phyloP scores from a whole-genome alignment of 2,888 invertebrate genomes.

The Lepidocyrtoides sp. region DNA sequence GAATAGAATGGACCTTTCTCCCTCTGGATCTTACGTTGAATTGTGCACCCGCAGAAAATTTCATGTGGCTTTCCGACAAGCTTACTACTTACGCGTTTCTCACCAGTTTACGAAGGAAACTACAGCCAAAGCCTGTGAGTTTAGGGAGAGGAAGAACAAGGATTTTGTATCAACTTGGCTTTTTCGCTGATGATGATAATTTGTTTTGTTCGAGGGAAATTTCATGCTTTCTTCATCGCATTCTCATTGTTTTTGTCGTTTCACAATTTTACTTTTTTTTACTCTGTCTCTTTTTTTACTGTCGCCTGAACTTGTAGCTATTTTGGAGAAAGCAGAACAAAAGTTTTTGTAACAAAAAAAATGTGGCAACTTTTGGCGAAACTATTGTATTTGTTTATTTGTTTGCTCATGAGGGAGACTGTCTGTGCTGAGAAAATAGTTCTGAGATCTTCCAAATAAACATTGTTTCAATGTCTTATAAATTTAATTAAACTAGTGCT shows the following conservation, averaged over 20 bases:
- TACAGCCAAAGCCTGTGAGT: not conserved
- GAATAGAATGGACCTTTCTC: constrained; percentile 9
- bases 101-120: not conserved
- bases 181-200: constrained; percentile 29
- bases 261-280: not conserved
- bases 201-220: constrained; percentile 45
- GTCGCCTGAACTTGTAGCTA: not conserved
- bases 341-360: not conserved
- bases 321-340: not conserved
- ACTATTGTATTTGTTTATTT: not conserved
- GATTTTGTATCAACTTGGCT: constrained; percentile 36
- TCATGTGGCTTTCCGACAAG: constrained; percentile 54
- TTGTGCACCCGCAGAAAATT: constrained; percentile 52
- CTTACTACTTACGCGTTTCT: constrained; percentile 6
- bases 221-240: constrained; percentile 9
- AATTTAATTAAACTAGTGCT: not conserved
- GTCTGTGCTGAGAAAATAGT: not conserved
- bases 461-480: constrained; percentile 7
- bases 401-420: not conserved
- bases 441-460: not conserved
- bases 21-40: not conserved
- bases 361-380: not conserved
- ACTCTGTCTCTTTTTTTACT: not conserved
- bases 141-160: not conserved
- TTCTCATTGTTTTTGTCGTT: not conserved